A percentile compares a stretch with the other conserved stretches of the same genome.
phyloP scores from a whole-genome alignment of 2,888 invertebrate genomes.

The Agrotis segetum region DNA sequence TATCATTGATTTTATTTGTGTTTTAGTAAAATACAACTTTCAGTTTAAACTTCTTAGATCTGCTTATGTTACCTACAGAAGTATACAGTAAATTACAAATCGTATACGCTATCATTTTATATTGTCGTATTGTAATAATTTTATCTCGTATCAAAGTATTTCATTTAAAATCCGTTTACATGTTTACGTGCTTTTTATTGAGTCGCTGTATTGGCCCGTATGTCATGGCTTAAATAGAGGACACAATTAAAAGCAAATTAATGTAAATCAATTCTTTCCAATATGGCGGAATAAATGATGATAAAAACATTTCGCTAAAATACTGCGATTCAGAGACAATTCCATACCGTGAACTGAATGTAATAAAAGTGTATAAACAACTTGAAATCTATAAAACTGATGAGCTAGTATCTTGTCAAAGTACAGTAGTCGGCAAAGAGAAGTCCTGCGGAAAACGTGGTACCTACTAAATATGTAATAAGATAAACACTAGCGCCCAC shows the following conservation, averaged over 20 bases:
- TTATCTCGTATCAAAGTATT: conserved; percentile 21
- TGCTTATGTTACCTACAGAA: conserved; percentile 56
- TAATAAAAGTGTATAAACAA: conserved; percentile 24
- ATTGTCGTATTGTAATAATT: conserved; percentile 60
- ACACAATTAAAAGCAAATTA: not conserved
- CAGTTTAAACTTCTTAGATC: conserved; percentile 42
- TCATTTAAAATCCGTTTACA: not conserved
- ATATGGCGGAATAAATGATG: conserved; percentile 4
- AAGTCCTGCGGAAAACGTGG: too few relatives aligned
- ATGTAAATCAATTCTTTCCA: not conserved
- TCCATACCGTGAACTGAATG: conserved; percentile 53
- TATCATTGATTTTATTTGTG: conserved; percentile 50
- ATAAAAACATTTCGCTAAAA: conserved; percentile 6
- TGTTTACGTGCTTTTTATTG: conserved; percentile 9
- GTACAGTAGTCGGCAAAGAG: conserved; percentile 35
- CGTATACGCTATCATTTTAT: conserved; percentile 66
- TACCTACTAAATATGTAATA: too few relatives aligned
- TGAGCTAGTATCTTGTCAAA: conserved; percentile 15
- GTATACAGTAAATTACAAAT: conserved; percentile 68
- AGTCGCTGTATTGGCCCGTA: not conserved
- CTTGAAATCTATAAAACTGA: conserved; percentile 19
- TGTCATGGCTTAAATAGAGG: not conserved
- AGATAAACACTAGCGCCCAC: too few relatives aligned
- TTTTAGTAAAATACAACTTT: conserved; percentile 57
- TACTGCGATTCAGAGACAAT: conserved; percentile 62